Evolutionary conservation across 2,888 invertebrate species (phyloP).

Genomic region (Chesias legatella): DNA sequence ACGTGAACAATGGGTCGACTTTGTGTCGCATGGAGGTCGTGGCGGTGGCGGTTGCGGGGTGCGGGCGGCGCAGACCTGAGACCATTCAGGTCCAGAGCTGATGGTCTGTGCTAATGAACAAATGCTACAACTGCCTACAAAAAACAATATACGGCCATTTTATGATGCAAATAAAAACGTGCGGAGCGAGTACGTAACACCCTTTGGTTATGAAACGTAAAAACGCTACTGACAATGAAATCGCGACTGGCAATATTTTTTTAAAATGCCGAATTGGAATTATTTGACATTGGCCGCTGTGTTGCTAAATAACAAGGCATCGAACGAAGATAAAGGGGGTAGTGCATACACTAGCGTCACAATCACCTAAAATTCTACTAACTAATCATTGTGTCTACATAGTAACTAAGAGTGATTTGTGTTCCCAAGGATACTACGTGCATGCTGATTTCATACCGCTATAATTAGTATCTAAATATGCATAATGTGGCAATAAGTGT

Average conservation of each 20-base stretch:
- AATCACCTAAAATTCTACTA: slow-evolving; percentile 41
- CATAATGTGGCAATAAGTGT: slow-evolving; percentile 50
- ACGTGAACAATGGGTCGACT: slow-evolving; percentile 75
- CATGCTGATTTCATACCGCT: slow-evolving; percentile 67
- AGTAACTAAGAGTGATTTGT: slow-evolving; percentile 57
- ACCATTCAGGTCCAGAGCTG: slow-evolving; percentile 10
- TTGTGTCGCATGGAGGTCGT: slow-evolving; percentile 60
- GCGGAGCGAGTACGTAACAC: slow-evolving; percentile 27
- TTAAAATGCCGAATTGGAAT: slow-evolving; percentile 49
- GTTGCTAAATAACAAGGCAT: slow-evolving; percentile 41
- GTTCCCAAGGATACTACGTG: slow-evolving; percentile 58
- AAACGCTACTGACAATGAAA: slow-evolving; percentile 43
- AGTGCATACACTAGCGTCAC: slow-evolving; percentile 33
- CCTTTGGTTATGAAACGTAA: slow-evolving; percentile 36
- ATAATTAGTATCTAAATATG: slow-evolving; percentile 58
- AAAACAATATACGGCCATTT: slow-evolving; percentile 15
- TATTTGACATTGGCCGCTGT: slow-evolving; percentile 45
- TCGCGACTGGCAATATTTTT: slow-evolving; percentile 39
- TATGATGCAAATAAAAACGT: slow-evolving; percentile 24
- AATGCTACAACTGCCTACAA: slow-evolving; percentile 15
- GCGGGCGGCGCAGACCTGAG: slow-evolving; percentile 24
- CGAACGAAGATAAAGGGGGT: slow-evolving; percentile 40
- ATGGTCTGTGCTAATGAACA: slow-evolving; percentile 11
- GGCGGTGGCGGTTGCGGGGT: slow-evolving; percentile 44
- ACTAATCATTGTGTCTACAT: slow-evolving; percentile 50